These are phyloP conservation scores for Edolisoma coerulescens DNA, from an alignment of 2,113 vertebrate genomes.

Conservation along the genomic window DNA sequence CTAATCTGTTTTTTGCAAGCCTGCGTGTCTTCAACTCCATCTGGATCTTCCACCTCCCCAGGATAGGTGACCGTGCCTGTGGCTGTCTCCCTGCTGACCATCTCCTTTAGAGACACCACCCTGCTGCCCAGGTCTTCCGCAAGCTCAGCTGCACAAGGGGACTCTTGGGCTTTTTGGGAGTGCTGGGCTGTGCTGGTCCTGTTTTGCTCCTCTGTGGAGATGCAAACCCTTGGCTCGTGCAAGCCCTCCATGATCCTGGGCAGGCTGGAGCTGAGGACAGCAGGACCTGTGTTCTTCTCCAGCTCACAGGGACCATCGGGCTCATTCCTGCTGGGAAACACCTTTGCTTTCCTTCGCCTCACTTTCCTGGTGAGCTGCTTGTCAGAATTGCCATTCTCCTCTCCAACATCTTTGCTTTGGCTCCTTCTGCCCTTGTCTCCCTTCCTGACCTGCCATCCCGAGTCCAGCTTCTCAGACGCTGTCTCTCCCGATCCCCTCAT, in stretches of 20 bases:
- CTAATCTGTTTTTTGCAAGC: background rate
- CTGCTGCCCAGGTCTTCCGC: background rate
- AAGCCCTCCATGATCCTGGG: slow-evolving; percentile 18
- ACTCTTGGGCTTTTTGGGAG: background rate
- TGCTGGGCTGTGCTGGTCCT: background rate
- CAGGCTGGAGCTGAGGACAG: slow-evolving; percentile 60
- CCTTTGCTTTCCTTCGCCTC: slow-evolving; percentile 29
- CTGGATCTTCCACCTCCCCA: background rate
- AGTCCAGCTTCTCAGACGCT: background rate
- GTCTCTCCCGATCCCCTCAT: background rate
- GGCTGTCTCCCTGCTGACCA: background rate
- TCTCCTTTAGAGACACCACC: background rate
- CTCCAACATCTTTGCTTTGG: background rate
- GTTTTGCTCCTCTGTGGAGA: background rate
- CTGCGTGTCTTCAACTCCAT: background rate
- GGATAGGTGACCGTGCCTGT: accelerated
- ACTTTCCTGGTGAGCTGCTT: slow-evolving; percentile 29
- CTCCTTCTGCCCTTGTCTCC: background rate
- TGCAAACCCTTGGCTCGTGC: background rate
- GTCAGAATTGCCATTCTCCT: background rate
- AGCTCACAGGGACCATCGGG: background rate
- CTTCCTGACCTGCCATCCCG: background rate
- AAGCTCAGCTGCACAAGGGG: background rate
- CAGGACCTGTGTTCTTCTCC: slow-evolving; percentile 25
- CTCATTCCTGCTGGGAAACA: background rate